Base-by-base conservation (phyloP, 2,888 invertebrate species). In the Carabus problematicus region DNA sequence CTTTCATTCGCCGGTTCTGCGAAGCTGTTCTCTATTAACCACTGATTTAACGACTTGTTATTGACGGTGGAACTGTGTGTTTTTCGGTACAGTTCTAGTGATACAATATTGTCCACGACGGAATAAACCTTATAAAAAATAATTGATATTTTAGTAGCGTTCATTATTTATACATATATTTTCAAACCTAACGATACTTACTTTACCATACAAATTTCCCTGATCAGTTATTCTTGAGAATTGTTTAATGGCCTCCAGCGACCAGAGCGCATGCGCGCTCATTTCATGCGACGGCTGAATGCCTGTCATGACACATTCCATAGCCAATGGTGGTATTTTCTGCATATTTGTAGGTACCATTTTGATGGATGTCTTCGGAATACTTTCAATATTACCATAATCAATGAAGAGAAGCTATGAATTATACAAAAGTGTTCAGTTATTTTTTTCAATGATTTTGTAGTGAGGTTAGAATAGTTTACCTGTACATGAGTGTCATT, bases 341-440 rank as follows among this genome's bases (percentile, higher is more conserved):
- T 75, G 75, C 55, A 75, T 69, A 1, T 78, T 73, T 0, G 73
- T 63, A 3, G 78, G 80, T 40, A 86, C 73, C 14, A 80, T 77
- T 62, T 84, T 84, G 47, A 90, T 73, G 70, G 84, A 83, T 59
- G 81, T 76, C 61, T 78, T 73, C 61, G 78, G 76, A 41, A 90
- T 81, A 49, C 82, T 80, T 0, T 81, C 85, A 14, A 79, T 82
- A 74, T 88, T 87, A 12, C 96, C 96, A 79, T 87, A 91, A 82
- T 97, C 96, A 61, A 95, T 87, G 78, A 90, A 94, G 62, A 87
- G 84, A 3, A 95, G 87, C 87, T 91, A 79, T 40, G 77, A 77
- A 56, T 55, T 70, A 55, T 39, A 70, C 68, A 39, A 69, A n/a
- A n/a, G n/a, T n/a, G n/a, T n/a, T n/a, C 29, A 29, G 29, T 29